Percentiles rank a stretch among this genome's conserved stretches.
These are phyloP conservation scores for Neodiprion fabricii DNA, from an alignment of 1,140 invertebrate genomes.

Conservation along the genomic window DNA sequence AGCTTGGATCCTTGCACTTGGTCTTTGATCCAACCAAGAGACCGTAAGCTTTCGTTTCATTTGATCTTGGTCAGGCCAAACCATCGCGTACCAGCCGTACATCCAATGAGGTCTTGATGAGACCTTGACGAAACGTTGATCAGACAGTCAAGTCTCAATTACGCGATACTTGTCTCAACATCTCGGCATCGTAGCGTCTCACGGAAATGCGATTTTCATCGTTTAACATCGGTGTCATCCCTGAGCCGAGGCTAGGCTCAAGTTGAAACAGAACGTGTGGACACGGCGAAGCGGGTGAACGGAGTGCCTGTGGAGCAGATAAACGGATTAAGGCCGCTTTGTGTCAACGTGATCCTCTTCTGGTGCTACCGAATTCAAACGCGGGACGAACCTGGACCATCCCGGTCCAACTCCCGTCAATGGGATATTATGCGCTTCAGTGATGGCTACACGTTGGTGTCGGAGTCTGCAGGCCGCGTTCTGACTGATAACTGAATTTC, in stretches of 20 bases:
- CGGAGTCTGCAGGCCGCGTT: conserved; percentile 2
- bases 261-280: conserved; percentile 7
- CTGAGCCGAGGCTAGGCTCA: neutral
- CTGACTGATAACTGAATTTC: conserved; percentile 6
- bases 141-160: too few species aligned
- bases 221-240: too few species aligned
- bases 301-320: conserved; percentile 26
- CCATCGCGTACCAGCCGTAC: too few species aligned
- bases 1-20: neutral
- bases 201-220: too few species aligned
- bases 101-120: too few species aligned
- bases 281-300: neutral
- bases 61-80: too few species aligned
- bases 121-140: too few species aligned
- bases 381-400: conserved; percentile 38
- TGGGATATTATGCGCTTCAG: conserved; percentile 14
- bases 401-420: conserved; percentile 7
- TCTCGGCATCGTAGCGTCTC: too few species aligned
- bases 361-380: conserved; percentile 24
- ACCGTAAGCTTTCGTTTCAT: neutral
- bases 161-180: too few species aligned
- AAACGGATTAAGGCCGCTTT: conserved; percentile 56
- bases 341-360: conserved; percentile 51
- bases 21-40: neutral
- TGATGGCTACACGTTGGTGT: conserved; percentile 1